Percentiles rank a stretch among this genome's conserved stretches.
These are phyloP conservation scores for Chitala chitala DNA, from an alignment of 2,113 vertebrate genomes.

Conservation along the genomic window DNA sequence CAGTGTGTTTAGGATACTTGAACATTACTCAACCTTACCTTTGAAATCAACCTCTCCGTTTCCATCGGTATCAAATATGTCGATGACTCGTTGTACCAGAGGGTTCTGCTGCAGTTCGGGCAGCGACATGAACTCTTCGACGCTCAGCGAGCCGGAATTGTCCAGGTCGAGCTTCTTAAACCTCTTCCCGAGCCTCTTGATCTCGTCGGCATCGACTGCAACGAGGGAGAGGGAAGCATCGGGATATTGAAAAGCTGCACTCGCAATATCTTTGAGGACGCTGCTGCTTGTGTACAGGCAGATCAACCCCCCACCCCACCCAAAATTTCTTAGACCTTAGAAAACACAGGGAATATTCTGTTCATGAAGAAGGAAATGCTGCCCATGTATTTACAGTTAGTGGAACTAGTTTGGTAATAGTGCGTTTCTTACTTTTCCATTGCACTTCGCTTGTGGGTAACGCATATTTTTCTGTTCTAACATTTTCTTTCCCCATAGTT, in stretches of 20 bases:
- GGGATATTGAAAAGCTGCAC: background rate
- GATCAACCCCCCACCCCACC: too few relatives aligned
- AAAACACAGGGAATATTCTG: background rate
- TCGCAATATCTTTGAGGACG: too few relatives aligned
- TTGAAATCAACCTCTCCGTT: constrained; percentile 95
- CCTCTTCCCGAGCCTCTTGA: constrained; percentile 91
- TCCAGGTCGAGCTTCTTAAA: constrained; percentile 95
- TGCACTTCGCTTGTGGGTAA: too few relatives aligned
- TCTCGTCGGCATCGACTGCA: constrained; percentile 91
- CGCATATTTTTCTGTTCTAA: too few relatives aligned
- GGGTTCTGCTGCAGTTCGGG: constrained; percentile 93
- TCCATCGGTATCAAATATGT: constrained; percentile 94
- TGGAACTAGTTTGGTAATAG: too few relatives aligned
- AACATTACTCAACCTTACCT: constrained; percentile 62
- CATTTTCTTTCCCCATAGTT: too few relatives aligned
- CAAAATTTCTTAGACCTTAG: background rate
- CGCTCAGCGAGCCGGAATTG: constrained; percentile 89
- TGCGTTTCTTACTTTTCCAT: too few relatives aligned
- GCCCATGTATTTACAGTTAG: background rate
- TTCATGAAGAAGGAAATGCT: background rate
- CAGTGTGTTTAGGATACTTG: background rate
- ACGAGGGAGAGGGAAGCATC: constrained; percentile 29
- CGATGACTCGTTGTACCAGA: constrained; percentile 89
- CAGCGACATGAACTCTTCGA: constrained; percentile 94
- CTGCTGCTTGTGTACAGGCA: too few relatives aligned